Base-by-base conservation (phyloP, 2,888 invertebrate species). In the Drosophila leonis region DNA sequence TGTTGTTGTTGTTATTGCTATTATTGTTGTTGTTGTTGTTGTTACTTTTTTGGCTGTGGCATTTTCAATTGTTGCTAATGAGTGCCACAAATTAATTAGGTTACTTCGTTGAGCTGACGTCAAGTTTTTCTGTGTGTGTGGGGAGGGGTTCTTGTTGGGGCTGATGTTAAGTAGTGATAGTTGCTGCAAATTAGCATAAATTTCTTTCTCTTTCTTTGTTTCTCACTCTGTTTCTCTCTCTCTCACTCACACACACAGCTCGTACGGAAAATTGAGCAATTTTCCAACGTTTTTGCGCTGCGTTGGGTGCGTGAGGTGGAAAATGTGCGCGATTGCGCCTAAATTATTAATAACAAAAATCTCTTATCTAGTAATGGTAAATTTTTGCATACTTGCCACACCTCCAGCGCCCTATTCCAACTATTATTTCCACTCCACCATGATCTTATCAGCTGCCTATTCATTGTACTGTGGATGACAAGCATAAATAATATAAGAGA, bases 41-140 rank as follows among this genome's bases (percentile, higher is more conserved):
- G 65, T 37, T 62, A 52, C 55, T 24, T 52, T 73, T 55, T 68
- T 56, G 80, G 65, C 39, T 80, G 60, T 75, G 87, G 87, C 89
- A 75, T 86, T 90, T 90, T 86, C 88, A 86, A 86, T 86, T 86
- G 86, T 86, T 90, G 79, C 86, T 86, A 86, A 86, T 86, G 86
- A 86, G 90, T 83, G 90, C 86, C 89, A 88, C 86, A 90, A 90
- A 90, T 86, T 86, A 86, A 86, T 86, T 86, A 86, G 89, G 89
- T 86, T 86, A 90, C 83, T 86, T 86, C 83, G 90, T 81, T 81
- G 81, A 77, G 89, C 90, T 83, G 83, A 75, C 85, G 73, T 48
- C 78, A 44, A 65, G 42, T 15, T 41, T 64, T 24, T 4, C 9
- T 18, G 18, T 13, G 8, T 29, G 2, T 18, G 8, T 4, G 24